Evolutionary conservation across 2,113 vertebrate species (phyloP).

Genomic region (Phaetusa simplex): DNA sequence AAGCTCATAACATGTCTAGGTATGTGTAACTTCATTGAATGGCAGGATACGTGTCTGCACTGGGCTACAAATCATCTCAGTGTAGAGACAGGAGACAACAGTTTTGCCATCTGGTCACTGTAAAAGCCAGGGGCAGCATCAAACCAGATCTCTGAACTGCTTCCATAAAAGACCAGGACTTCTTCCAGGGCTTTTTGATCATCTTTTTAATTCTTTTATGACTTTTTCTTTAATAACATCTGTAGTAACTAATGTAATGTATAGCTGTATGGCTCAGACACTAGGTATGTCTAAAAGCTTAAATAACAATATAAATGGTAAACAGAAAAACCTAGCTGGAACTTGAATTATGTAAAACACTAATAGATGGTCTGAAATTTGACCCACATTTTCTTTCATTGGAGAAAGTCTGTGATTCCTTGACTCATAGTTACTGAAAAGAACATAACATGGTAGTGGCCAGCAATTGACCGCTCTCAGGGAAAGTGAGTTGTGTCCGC

Average conservation of each 20-base stretch:
- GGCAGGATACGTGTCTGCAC: too few relatives aligned
- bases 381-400: not conserved
- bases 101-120: not conserved
- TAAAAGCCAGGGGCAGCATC: not conserved
- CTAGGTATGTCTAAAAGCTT: not conserved
- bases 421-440: not conserved
- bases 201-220: not conserved
- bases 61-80: not conserved
- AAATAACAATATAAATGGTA: not conserved
- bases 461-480: not conserved
- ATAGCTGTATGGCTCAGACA: not conserved
- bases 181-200: not conserved
- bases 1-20: not conserved
- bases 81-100: not conserved
- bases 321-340: not conserved
- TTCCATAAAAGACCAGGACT: not conserved
- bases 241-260: not conserved
- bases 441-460: not conserved
- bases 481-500: not conserved
- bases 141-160: not conserved
- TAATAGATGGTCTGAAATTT: not conserved
- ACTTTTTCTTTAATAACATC: not conserved
- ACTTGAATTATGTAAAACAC: not conserved
- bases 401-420: not conserved
- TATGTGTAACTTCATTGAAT: not conserved